Base-by-base conservation (phyloP, 2,113 vertebrate genomes). In the Lepisosteus oculatus region DNA sequence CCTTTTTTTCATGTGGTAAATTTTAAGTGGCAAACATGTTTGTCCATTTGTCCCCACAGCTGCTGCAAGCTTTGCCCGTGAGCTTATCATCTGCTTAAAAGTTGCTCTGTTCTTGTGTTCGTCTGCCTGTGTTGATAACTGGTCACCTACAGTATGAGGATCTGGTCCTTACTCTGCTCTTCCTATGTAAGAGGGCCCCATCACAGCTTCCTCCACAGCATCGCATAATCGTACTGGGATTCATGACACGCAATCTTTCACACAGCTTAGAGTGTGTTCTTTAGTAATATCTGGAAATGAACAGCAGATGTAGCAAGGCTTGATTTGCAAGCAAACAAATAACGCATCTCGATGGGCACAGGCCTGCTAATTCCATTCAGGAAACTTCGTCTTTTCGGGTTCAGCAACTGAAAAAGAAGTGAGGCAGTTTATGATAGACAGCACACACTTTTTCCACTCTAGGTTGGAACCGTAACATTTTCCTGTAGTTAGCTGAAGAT, bases 81-180 rank as follows among this genome's bases (percentile, higher is more conserved):
- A 87, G 84, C 81, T 89, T 86, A 90, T 89, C 93, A 94, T 91
- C 90, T 84, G 81, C 89, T 93, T 92, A 81, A 85, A 88, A 83
- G 77, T 29, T 65, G 71, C 83, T n/a, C 82, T 82, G 87, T 93
- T 91, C 86, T 90, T 83, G 83, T 92, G 88, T 85, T 93, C 92
- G 92, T 91, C 87, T 87, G 87, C 88, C 89, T 87, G 90, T 90
- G 86, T 87, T 88, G 82, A 87, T 87, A 29, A 84, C 76, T 73
- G 83, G 85, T 89, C 90, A 92, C 90, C 90, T 89, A 87, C 29
- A 29, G 29, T 29, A 29, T 77, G 77, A 85, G 84, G 84, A 81
- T 78, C 44, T 57, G 79, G 67, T 86, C 81, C 84, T 85, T 83
- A 76, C 86, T 81, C 80, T 83, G 68, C 70, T 78, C 62, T 0